phyloP scores from a whole-genome alignment of 2,888 invertebrate genomes.

The Diadegma fenestrale region DNA sequence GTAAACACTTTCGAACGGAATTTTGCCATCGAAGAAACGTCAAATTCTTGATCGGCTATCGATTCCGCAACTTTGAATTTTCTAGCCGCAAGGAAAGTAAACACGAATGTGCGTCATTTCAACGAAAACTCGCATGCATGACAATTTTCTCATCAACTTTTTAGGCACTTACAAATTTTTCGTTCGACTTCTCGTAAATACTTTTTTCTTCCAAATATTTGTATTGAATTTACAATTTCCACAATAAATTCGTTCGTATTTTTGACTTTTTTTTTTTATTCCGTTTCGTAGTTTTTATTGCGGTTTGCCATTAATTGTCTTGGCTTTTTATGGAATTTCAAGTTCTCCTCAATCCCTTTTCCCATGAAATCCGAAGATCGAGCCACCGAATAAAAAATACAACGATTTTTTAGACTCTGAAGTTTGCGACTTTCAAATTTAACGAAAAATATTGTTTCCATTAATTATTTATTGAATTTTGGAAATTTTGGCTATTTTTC shows the following conservation, averaged over 20 bases:
- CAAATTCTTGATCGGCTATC: not conserved
- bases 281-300: not conserved
- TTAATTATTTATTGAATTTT: not conserved
- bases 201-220: not conserved
- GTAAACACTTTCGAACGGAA: conserved; percentile 35
- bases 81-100: conserved; percentile 2
- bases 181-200: not conserved
- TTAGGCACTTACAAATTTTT: conserved; percentile 8
- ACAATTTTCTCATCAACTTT: not conserved
- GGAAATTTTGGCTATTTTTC: not conserved
- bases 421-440: no score
- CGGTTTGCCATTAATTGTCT: not conserved
- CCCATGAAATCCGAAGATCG: not conserved
- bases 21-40: conserved; percentile 20
- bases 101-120: conserved; percentile 40
- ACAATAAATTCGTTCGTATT: not conserved
- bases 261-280: not conserved
- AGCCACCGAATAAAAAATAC: not conserved
- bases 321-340: not conserved
- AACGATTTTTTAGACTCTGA: no score
- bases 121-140: conserved; percentile 37
- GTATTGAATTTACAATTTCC: not conserved
- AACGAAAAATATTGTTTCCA: no score
- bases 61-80: conserved; percentile 35
- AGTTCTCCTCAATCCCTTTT: not conserved